Evolutionary conservation across 2,797 vertebrate species (phyloP).

Genomic region (Myotis myotis): DNA sequence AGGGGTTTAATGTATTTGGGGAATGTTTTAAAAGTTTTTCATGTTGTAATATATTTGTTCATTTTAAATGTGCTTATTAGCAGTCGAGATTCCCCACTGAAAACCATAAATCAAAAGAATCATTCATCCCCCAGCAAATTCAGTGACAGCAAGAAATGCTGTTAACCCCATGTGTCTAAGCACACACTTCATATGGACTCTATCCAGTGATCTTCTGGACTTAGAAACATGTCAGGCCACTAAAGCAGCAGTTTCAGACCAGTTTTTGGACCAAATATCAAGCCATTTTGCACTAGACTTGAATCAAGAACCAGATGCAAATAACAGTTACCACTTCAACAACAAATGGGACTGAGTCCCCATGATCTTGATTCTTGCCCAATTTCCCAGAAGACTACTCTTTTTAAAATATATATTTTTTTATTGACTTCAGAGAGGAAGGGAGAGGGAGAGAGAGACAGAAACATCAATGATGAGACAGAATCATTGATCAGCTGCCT

Average conservation of each 20-base stretch:
- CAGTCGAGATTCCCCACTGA: neutral
- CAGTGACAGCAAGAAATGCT: neutral
- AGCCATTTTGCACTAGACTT: neutral
- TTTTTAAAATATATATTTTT: too few species aligned
- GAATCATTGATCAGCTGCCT: too few species aligned
- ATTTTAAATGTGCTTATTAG: neutral
- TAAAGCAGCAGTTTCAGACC: neutral
- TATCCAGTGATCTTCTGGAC: neutral
- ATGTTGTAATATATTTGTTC: neutral
- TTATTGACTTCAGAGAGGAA: too few species aligned
- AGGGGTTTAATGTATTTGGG: neutral
- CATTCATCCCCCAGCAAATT: neutral
- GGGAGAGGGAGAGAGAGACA: too few species aligned
- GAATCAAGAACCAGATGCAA: neutral
- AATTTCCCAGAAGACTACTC: neutral
- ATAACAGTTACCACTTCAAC: neutral
- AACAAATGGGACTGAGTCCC: neutral
- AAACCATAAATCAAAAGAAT: neutral
- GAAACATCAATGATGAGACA: too few species aligned
- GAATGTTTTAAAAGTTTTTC: slow-evolving; percentile 3
- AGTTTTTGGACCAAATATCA: neutral
- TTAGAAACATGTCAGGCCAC: neutral
- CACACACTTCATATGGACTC: neutral
- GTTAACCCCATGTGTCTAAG: neutral
- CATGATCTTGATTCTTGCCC: neutral